Evolutionary conservation across 2,113 vertebrate genomes (phyloP).

Genomic region (Clarias macrocephalus): DNA sequence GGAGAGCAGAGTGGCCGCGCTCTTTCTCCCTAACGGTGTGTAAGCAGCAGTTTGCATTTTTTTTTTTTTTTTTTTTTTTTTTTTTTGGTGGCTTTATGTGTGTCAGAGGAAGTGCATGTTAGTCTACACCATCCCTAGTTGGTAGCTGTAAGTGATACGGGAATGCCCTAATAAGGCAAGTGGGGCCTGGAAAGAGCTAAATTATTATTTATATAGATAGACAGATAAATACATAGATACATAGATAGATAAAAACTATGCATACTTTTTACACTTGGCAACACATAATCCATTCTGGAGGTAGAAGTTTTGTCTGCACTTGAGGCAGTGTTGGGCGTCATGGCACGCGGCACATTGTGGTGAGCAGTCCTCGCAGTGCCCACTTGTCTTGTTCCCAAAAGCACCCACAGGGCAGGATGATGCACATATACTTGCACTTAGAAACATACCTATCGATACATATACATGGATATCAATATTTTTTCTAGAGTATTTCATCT

Average conservation of each 20-base stretch:
- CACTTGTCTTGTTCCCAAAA: slow-evolving; percentile 69
- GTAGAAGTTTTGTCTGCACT: slow-evolving; percentile 71
- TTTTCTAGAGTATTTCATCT: too few species aligned
- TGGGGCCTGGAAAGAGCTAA: not conserved
- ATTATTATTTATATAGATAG: not conserved
- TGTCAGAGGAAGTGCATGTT: too few species aligned
- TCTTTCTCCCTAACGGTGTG: too few species aligned
- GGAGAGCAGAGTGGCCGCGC: too few species aligned
- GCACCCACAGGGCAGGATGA: slow-evolving; percentile 74
- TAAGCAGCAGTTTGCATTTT: too few species aligned
- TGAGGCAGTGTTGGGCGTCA: slow-evolving; percentile 65
- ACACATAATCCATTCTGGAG: slow-evolving; percentile 72
- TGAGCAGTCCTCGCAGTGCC: slow-evolving; percentile 78
- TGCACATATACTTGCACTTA: slow-evolving; percentile 67
- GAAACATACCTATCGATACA: slow-evolving; percentile 39
- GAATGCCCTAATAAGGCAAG: too few species aligned
- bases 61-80: too few species aligned
- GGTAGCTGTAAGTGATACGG: too few species aligned
- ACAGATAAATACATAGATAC: too few species aligned
- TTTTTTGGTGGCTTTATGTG: too few species aligned
- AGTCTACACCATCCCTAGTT: too few species aligned
- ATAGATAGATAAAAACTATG: not conserved
- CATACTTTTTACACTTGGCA: slow-evolving; percentile 38
- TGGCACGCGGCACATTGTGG: slow-evolving; percentile 75
- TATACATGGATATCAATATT: not conserved